Base-by-base conservation (phyloP, 2,888 invertebrate genomes). In the Stenoptilia bipunctidactyla region DNA sequence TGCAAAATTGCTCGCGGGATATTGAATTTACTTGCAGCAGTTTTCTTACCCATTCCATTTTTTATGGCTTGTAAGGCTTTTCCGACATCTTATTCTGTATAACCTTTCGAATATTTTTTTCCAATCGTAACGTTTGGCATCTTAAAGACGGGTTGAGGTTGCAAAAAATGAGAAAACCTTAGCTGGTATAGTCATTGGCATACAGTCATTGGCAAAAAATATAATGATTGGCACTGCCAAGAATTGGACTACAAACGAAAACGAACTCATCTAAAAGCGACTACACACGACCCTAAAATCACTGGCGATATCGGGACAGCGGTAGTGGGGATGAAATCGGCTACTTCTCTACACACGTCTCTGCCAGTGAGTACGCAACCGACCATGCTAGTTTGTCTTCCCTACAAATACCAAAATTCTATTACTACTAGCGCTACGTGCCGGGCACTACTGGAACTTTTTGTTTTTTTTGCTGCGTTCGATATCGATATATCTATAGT, bases 1-100 rank as follows among this genome's bases (percentile, higher is more conserved):
- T 52, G 48, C 42, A 51, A 44, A 40, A 47, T 49, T 40, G 48
- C 47, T 36, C 48, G 38, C 41, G 49, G 48, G 36, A 52, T 43
- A 41, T 50, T 50, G 40, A 41, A 50, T 47, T 42, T 49, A 37
- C 40, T 44, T 43, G 47, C 47, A 44, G 48, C 47, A 44, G 45
- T 44, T 47, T 46, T 49, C 36, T 48, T 48, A 36, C 43, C 39
- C 47, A 49, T 50, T 30, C 49, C 47, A 44, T 47, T 49, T 44
- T 44, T 45, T 40, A 47, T 45, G 38, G 45, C 48, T 44, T 46
- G 35, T 40, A 49, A 43, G 33, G 47, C 46, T 44, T 46, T 44
- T 41, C 45, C 41, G 37, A 48, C 15, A 38, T 44, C 37, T 44
- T 39, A 34, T 30, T 40, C 35, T 25, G 40, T 25, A 13, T 35